Base-by-base conservation (phyloP, 2,797 vertebrate species). In the Melopsittacus undulatus region DNA sequence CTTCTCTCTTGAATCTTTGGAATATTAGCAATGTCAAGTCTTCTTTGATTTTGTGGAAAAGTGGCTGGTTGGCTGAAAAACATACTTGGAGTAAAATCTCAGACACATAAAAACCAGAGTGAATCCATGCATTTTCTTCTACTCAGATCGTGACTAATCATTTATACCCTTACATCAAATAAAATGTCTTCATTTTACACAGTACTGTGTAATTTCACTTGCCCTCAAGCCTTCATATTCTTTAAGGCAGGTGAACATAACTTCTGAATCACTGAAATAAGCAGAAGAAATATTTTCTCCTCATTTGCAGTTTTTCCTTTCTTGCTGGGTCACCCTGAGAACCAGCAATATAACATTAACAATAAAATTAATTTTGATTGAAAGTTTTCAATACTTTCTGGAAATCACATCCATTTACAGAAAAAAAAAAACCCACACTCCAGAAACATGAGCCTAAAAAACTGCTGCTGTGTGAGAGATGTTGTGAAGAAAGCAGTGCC, bases 91-190 rank as follows among this genome's bases (percentile, higher is more conserved):
- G 22, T 72, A 87, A 89, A 92, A 85, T 22, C 82, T 89, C 57
- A 72, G 73, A 69, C 3, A 3, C 61, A 83, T 70, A 52, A 69
- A 91, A 80, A 68, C 82, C 73, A 89, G 62, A 83, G 45, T 46
- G 45, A 73, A 94, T 90, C 68, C 67, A 94, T 94, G 82, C 70
- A 90, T 83, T 77, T 87, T 56, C 69, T 42, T 67, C 81, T 85
- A 78, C 72, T 93, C 57, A 52, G 79, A 87, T 18, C 79, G 54
- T 30, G 51, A 82, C 93, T 94, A 94, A 91, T 87, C 90, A 96
- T 91, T 95, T 72, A 90, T 51, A 77, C 23, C 76, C 66, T 52
- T 88, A 90, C 89, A 90, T 86, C 36, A 95, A 94, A 83, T 73
- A 78, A 78, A 90, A 88, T 73, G n/a, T 56, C 67, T 94, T 87